Evolutionary conservation across 2,888 invertebrate species (phyloP).

Genomic region (Drosophila helvetica): DNA sequence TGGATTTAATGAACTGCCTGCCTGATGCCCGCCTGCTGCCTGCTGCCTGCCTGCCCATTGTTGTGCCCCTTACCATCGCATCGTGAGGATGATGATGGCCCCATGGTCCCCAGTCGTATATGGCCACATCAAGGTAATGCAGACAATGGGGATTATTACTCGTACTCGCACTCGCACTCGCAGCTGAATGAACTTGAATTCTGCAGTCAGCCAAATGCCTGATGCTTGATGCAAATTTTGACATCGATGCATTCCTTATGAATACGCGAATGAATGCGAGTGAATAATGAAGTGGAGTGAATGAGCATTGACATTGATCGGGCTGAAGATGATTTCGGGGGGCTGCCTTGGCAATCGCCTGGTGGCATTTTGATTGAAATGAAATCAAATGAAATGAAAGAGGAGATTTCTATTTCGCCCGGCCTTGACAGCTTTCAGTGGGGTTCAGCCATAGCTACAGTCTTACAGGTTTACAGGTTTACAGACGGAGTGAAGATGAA

Average conservation of each 20-base stretch:
- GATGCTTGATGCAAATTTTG: conserved; percentile 33
- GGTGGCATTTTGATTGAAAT: not conserved
- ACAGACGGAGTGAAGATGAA: conserved; percentile 4
- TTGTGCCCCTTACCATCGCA: conserved; percentile 22
- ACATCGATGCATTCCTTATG: conserved; percentile 30
- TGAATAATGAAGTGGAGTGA: conserved; percentile 8
- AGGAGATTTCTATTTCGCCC: conserved; percentile 35
- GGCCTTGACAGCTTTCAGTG: conserved; percentile 54
- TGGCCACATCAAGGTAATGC: conserved; percentile 24
- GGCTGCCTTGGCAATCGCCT: not conserved
- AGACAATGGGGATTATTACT: conserved; percentile 28
- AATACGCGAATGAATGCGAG: not conserved
- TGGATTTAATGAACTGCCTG: conserved; percentile 36
- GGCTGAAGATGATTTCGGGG: not conserved
- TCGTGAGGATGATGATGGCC: not conserved
- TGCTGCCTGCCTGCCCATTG: conserved; percentile 18
- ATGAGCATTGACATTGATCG: conserved; percentile 37
- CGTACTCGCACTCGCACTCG: not conserved
- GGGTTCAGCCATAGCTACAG: not conserved
- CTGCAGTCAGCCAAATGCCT: conserved; percentile 16
- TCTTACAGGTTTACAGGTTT: conserved; percentile 29
- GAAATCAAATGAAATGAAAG: conserved; percentile 7
- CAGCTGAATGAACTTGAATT: conserved; percentile 33
- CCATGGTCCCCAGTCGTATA: not conserved
- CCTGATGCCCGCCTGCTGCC: no score